Evolutionary conservation across 1,140 invertebrate genomes (phyloP).

Genomic region (Linepithema humile): DNA sequence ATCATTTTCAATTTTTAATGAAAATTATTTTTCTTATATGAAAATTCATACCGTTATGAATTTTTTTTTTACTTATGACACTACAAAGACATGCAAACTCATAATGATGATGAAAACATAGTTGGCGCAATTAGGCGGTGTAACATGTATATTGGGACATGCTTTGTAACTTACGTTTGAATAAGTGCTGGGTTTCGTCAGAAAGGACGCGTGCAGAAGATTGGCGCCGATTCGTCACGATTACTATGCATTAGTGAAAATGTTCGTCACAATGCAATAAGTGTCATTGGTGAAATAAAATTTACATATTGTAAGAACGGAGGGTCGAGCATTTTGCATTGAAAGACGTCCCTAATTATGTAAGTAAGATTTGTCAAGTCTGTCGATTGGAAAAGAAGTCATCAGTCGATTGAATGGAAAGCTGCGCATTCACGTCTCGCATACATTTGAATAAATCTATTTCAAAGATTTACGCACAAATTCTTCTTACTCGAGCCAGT

Average conservation of each 20-base stretch:
- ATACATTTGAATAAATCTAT: conserved; percentile 30
- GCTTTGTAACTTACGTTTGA: conserved; percentile 19
- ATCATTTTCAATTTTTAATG: background rate
- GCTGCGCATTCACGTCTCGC: background rate
- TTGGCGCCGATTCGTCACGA: conserved; percentile 29
- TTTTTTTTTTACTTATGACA: background rate
- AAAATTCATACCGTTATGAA: background rate
- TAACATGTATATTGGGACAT: conserved; percentile 31
- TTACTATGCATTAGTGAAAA: conserved; percentile 54
- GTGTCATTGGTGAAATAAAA: conserved; percentile 40
- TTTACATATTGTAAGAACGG: conserved; percentile 36
- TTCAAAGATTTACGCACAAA: background rate
- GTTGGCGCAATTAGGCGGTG: background rate
- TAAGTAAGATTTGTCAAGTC: conserved; percentile 38
- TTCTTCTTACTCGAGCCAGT: background rate
- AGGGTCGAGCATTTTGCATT: conserved; percentile 41
- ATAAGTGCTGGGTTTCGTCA: conserved; percentile 37
- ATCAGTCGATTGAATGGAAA: conserved; percentile 27
- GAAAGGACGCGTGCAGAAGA: conserved; percentile 36
- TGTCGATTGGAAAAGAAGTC: conserved; percentile 45
- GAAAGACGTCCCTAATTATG: conserved; percentile 38
- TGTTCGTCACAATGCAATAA: conserved; percentile 46
- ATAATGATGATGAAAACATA: background rate
- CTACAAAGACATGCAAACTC: background rate
- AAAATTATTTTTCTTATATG: background rate